These are phyloP conservation scores for Catostylus mosaicus DNA, from an alignment of 30 jellyfish, hydroid and myxozoan species.

Conservation along the genomic window DNA sequence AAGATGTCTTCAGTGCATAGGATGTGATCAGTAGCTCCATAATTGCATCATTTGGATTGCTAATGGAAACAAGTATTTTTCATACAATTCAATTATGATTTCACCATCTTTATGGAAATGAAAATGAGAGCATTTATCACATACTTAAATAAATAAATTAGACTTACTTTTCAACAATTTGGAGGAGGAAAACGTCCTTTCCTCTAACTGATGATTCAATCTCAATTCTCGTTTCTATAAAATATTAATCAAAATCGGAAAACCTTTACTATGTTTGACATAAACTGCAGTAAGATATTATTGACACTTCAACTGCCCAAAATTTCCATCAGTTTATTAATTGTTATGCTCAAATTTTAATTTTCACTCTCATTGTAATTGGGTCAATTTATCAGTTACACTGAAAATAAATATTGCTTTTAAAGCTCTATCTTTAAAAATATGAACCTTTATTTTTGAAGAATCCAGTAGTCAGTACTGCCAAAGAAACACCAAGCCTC, in stretches of 20 bases:
- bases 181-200: conserved; percentile 89
- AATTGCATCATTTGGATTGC: conserved; percentile 98
- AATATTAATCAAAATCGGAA: too few relatives aligned
- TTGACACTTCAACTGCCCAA: too few relatives aligned
- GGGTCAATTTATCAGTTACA: too few relatives aligned
- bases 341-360: too few relatives aligned
- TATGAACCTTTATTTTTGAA: conserved; percentile 84
- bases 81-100: neutral
- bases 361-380: too few relatives aligned
- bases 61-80: conserved; percentile 1
- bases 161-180: conserved; percentile 92
- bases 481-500: conserved; percentile 86
- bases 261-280: neutral
- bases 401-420: too few relatives aligned
- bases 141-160: neutral
- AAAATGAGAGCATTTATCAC: neutral
- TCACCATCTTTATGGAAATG: neutral
- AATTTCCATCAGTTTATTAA: too few relatives aligned
- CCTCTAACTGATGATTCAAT: conserved; percentile 98
- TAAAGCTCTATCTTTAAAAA: too few relatives aligned
- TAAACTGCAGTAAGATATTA: too few relatives aligned
- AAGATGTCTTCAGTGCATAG: conserved; percentile 97
- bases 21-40: conserved; percentile 95
- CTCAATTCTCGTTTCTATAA: conserved; percentile 85
- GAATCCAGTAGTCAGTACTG: conserved; percentile 61